These are phyloP conservation scores for Battus philenor DNA, from an alignment of 1,140 invertebrate species.

Conservation along the genomic window DNA sequence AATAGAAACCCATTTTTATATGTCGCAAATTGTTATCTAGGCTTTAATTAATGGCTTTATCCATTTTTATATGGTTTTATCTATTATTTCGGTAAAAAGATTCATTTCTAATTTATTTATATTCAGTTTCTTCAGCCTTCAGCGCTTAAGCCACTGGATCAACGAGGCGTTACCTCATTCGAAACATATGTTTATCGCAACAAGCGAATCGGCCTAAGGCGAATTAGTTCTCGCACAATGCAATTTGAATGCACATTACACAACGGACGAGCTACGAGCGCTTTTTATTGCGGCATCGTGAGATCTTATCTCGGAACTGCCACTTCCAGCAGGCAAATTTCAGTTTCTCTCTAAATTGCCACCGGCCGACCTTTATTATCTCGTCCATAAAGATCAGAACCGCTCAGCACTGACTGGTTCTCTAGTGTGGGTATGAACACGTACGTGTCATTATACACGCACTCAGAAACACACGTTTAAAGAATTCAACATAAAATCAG, in stretches of 20 bases:
- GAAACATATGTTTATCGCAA: slow-evolving; percentile 73
- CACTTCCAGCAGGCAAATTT: slow-evolving; percentile 75
- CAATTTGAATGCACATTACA: slow-evolving; percentile 76
- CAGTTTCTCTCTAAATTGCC: slow-evolving; percentile 40
- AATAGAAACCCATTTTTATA: too few species aligned
- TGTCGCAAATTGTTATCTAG: too few species aligned
- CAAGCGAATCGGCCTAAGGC: slow-evolving; percentile 71
- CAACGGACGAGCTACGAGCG: slow-evolving; percentile 71
- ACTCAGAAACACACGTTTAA: slow-evolving; percentile 58
- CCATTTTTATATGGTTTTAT: too few species aligned
- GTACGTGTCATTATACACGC: slow-evolving; percentile 47
- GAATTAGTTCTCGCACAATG: slow-evolving; percentile 75
- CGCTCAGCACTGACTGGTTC: slow-evolving; percentile 20
- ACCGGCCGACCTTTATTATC: slow-evolving; percentile 36
- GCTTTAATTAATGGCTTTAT: too few species aligned
- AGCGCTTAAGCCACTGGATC: not conserved
- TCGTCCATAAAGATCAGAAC: slow-evolving; percentile 33
- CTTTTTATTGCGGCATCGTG: slow-evolving; percentile 75
- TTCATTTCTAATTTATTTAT: too few species aligned
- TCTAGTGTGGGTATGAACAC: slow-evolving; percentile 48
- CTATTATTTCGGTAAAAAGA: too few species aligned
- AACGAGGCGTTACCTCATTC: slow-evolving; percentile 51
- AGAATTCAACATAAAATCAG: slow-evolving; percentile 75
- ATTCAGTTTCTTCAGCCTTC: too few species aligned
- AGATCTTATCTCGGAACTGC: slow-evolving; percentile 73